A percentile compares a stretch with the other conserved stretches of the same genome.
phyloP scores from a whole-genome alignment of 1,140 invertebrate genomes.

The Tetragonula clypearis region DNA sequence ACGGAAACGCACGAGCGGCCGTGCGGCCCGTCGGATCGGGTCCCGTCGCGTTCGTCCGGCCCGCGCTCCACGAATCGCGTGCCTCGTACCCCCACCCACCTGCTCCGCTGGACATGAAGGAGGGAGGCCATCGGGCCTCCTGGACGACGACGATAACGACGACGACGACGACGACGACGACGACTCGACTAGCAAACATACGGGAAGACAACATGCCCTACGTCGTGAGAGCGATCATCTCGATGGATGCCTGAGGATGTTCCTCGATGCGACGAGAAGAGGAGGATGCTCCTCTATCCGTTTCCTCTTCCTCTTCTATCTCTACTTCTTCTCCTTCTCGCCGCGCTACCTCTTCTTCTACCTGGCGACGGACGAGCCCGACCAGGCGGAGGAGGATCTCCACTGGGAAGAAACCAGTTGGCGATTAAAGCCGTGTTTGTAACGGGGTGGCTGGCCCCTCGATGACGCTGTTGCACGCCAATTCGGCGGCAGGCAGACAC shows the following conservation, averaged over 20 bases:
- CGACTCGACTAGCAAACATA: no score
- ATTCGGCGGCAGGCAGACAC: conserved; percentile 15
- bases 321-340: conserved; percentile 49
- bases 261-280: conserved; percentile 51
- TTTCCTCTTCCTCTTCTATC: conserved; percentile 41
- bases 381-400: conserved; percentile 62
- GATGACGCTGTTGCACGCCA: conserved; percentile 40
- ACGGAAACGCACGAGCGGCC: conserved; percentile 40
- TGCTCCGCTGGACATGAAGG: conserved; percentile 40
- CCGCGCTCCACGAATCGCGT: conserved; percentile 50
- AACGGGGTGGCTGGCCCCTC: conserved; percentile 22
- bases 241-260: conserved; percentile 56
- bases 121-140: conserved; percentile 61
- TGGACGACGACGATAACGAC: conserved; percentile 3
- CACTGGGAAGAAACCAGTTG: conserved; percentile 23
- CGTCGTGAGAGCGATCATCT: neutral
- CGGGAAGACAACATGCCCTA: conserved; percentile 19
- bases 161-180: neutral
- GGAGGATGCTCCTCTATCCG: conserved; percentile 57
- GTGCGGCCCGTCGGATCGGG: conserved; percentile 48
- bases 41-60: conserved; percentile 22
- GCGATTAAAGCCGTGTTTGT: conserved; percentile 47
- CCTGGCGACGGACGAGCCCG: conserved; percentile 67
- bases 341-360: conserved; percentile 56
- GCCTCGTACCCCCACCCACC: neutral